Base-by-base conservation (phyloP, 2,113 vertebrate genomes). In the Excalfactoria chinensis region DNA sequence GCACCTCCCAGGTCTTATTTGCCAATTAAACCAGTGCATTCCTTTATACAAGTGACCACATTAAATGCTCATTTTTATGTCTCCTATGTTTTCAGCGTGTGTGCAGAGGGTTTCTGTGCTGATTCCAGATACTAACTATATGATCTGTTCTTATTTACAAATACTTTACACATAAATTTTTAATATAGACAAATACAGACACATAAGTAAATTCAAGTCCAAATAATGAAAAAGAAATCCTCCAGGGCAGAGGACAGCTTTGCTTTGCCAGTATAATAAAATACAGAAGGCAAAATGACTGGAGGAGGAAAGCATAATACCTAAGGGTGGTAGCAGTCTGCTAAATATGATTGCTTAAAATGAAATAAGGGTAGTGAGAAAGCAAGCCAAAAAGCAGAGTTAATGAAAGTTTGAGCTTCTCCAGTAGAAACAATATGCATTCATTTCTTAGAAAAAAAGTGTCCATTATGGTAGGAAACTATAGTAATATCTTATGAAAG, bases 301-400 rank as follows among this genome's bases (percentile, higher is more conserved):
- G 21, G 66, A 91, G 21, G n/a, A 87, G 34, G 62, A 75, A 92
- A 73, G 51, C 58, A 34, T 53, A 82, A 89, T 72, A 95, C 63
- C 89, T 89, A 66, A 84, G 84, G 67, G 62, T 91, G 59, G 55
- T 59, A 64, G 69, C 34, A 80, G 56, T 21, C 46, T 68, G 56
- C 59, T 87, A 92, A 89, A 92, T 87, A n/a, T 89, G 74, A 95
- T 90, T 93, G 79, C 74, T 82, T 91, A 53, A 82, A 89, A 93
- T 88, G 56, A 90, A 93, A 91, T 63, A 85, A 51, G 15, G 26
- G 12, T n/a, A 49, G 56, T 59, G 46, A 90, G 73, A 77, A 93
- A 75, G 34, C 4, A 0, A 91, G 85, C 10, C 34, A 80, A 91
- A 90, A 95, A 90, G 37, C 37, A 74, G 26, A 68, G 13, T 67